phyloP scores from a whole-genome alignment of 1,140 invertebrate genomes.

The Saccostrea glomerata region DNA sequence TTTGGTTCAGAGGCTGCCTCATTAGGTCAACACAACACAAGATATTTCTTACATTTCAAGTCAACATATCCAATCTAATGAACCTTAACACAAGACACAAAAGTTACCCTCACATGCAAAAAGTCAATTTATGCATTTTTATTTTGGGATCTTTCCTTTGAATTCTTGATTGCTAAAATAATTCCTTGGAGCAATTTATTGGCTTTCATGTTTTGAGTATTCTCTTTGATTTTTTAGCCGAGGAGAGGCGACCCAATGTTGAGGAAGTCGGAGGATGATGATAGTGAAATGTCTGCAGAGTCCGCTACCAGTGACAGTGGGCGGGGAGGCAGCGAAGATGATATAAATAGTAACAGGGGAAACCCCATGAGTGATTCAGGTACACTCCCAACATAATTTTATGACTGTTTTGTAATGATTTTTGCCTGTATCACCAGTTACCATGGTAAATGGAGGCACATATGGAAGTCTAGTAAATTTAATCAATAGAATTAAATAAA shows the following conservation, averaged over 20 bases:
- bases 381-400: constrained; percentile 41
- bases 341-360: constrained; percentile 65
- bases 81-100: background rate
- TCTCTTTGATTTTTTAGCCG: constrained; percentile 51
- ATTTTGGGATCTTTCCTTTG: constrained; percentile 2
- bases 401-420: background rate
- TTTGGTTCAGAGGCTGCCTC: constrained; percentile 6
- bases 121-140: constrained; percentile 29
- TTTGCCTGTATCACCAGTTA: background rate
- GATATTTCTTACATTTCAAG: background rate
- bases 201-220: background rate
- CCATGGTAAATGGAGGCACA: background rate
- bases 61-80: background rate
- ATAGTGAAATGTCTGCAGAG: constrained; percentile 69
- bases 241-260: constrained; percentile 45
- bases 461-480: background rate
- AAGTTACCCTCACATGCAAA: constrained; percentile 14
- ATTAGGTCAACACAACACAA: constrained; percentile 19
- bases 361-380: constrained; percentile 66
- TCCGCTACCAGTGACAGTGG: constrained; percentile 71
- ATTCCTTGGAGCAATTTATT: background rate
- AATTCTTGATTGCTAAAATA: constrained; percentile 3
- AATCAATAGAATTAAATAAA: background rate
- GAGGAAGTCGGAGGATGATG: constrained; percentile 64
- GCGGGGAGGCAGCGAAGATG: constrained; percentile 69